These are phyloP conservation scores for Drosophila gaucha DNA, from an alignment of 2,888 invertebrate genomes.

Conservation along the genomic window DNA sequence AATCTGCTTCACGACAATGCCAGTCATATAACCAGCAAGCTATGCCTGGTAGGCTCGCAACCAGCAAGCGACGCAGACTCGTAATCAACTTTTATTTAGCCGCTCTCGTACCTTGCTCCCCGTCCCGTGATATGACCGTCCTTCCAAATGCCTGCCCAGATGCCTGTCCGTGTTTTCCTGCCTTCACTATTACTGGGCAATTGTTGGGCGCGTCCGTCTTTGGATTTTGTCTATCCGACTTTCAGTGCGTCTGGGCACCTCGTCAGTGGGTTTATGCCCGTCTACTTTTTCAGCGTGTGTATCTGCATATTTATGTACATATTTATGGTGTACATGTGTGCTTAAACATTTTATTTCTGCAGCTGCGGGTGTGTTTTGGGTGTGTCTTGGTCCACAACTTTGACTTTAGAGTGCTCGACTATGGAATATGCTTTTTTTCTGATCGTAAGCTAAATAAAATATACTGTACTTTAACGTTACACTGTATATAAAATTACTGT, in stretches of 20 bases:
- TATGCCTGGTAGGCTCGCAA: slow-evolving; percentile 32
- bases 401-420: slow-evolving; percentile 11
- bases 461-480: no score
- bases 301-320: slow-evolving; percentile 49
- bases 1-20: slow-evolving; percentile 80
- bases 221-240: slow-evolving; percentile 49
- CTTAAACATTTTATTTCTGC: slow-evolving; percentile 62
- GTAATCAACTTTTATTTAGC: slow-evolving; percentile 75
- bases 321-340: slow-evolving; percentile 33
- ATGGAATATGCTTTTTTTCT: slow-evolving; percentile 23
- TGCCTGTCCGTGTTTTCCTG: slow-evolving; percentile 69
- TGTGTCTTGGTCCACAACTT: slow-evolving; percentile 49
- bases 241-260: slow-evolving; percentile 50
- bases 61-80: slow-evolving; percentile 52
- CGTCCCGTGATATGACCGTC: slow-evolving; percentile 65
- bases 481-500: no score
- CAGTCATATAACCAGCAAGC: slow-evolving; percentile 50
- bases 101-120: slow-evolving; percentile 34
- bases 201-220: slow-evolving; percentile 56
- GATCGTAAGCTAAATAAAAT: no score
- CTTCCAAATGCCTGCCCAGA: slow-evolving; percentile 58
- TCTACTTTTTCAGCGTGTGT: slow-evolving; percentile 27
- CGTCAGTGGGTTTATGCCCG: slow-evolving; percentile 33
- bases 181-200: slow-evolving; percentile 50
- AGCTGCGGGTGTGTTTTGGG: slow-evolving; percentile 80